phyloP scores from a whole-genome alignment of 2,888 invertebrate genomes.

The Drosophila cognata region DNA sequence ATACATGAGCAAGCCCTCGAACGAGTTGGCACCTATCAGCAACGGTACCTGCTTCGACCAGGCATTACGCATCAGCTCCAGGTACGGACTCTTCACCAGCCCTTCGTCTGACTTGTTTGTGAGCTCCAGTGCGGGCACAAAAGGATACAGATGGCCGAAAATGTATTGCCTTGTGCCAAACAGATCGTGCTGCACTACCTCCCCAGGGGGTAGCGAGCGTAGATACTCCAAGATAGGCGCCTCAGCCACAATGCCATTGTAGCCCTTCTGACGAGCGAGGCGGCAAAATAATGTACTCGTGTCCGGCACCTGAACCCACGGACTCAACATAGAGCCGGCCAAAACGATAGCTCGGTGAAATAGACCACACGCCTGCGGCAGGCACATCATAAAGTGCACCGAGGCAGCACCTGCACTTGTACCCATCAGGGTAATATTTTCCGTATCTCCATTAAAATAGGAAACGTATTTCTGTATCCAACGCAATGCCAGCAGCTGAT shows the following conservation, averaged over 20 bases:
- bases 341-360: slow-evolving; percentile 83
- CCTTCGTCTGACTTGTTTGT: slow-evolving; percentile 3
- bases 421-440: slow-evolving; percentile 86
- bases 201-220: slow-evolving; percentile 53
- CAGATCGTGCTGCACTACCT: slow-evolving; percentile 77
- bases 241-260: slow-evolving; percentile 76
- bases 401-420: slow-evolving; percentile 86
- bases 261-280: slow-evolving; percentile 79
- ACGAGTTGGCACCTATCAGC: slow-evolving; percentile 81
- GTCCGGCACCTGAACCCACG: slow-evolving; percentile 75
- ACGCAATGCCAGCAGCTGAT: slow-evolving; percentile 85
- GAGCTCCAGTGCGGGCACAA: slow-evolving; percentile 78
- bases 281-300: slow-evolving; percentile 61
- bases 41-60: slow-evolving; percentile 82
- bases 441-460: slow-evolving; percentile 85
- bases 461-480: slow-evolving; percentile 85
- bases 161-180: slow-evolving; percentile 67
- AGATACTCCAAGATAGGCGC: slow-evolving; percentile 80
- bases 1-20: slow-evolving; percentile 81
- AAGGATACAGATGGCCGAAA: slow-evolving; percentile 71
- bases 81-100: slow-evolving; percentile 59
- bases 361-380: slow-evolving; percentile 84
- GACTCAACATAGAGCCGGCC: slow-evolving; percentile 79
- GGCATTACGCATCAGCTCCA: slow-evolving; percentile 71
- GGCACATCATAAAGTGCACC: slow-evolving; percentile 85